phyloP scores from a whole-genome alignment of 2,113 vertebrate species.

The Perca flavescens region DNA sequence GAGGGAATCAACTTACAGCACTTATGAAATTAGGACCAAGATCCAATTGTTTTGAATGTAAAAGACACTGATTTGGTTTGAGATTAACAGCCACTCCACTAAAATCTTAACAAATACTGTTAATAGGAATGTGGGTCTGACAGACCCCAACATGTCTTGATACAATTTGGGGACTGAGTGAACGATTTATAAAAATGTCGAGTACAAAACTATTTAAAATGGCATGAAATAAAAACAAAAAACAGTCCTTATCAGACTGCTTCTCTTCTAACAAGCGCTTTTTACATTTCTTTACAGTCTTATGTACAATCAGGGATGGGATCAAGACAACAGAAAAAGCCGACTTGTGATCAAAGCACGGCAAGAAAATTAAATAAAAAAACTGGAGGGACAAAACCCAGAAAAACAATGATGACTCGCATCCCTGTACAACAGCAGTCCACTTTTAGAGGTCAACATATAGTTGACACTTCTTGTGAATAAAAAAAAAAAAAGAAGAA shows the following conservation, averaged over 20 bases:
- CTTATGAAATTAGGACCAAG: background rate
- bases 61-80: background rate
- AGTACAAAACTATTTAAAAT: conserved; percentile 65
- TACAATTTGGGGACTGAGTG: background rate
- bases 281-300: conserved; percentile 71
- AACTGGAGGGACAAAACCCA: background rate
- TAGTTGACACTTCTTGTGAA: conserved; percentile 11
- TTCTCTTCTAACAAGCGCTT: conserved; percentile 26
- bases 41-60: background rate
- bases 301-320: conserved; percentile 69
- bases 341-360: background rate
- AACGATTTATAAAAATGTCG: conserved; percentile 51
- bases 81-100: background rate
- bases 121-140: conserved; percentile 19
- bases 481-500: conserved; percentile 8
- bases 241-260: conserved; percentile 20
- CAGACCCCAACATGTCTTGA: background rate
- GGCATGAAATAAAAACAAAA: conserved; percentile 44
- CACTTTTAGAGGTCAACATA: conserved; percentile 24
- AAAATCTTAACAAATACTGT: conserved; percentile 18
- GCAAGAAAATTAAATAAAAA: conserved; percentile 13
- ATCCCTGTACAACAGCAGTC: conserved; percentile 50
- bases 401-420: background rate
- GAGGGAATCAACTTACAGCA: background rate
- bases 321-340: conserved; percentile 8